Conservation (phyloP, 2,113 vertebrate species). For the Anguilla rostrata region DNA sequence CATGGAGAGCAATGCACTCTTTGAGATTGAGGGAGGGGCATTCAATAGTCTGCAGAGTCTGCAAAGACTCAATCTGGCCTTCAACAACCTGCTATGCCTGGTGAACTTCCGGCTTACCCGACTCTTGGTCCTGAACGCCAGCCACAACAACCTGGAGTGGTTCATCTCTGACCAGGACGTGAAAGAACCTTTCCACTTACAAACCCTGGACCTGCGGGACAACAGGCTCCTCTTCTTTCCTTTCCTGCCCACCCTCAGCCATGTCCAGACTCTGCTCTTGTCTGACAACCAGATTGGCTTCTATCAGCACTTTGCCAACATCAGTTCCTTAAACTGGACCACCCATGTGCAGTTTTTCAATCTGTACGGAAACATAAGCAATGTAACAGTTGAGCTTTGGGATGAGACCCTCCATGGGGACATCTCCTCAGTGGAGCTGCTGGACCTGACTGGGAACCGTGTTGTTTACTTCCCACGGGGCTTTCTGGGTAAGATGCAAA, state of each 20-base stretch:
- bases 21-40: conserved; percentile 81
- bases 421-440: conserved; percentile 74
- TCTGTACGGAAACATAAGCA: conserved; percentile 68
- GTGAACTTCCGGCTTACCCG: conserved; percentile 80
- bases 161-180: conserved; percentile 76
- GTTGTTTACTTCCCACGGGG: conserved; percentile 78
- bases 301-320: conserved; percentile 74
- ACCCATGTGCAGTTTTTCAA: conserved; percentile 81
- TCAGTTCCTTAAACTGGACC: conserved; percentile 54
- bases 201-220: conserved; percentile 86
- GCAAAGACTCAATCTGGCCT: conserved; percentile 83
- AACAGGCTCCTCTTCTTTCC: conserved; percentile 93
- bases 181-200: conserved; percentile 76
- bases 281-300: conserved; percentile 82
- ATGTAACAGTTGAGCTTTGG: conserved; percentile 80
- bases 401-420: conserved; percentile 77
- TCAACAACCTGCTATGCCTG: conserved; percentile 87
- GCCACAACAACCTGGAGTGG: conserved; percentile 88
- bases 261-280: conserved; percentile 77
- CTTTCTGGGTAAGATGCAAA: conserved; percentile 80
- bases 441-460: conserved; percentile 86
- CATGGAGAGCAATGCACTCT: conserved; percentile 86
- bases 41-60: conserved; percentile 76
- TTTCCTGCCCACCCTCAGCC: conserved; percentile 76
- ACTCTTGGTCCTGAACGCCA: conserved; percentile 81